A percentile compares a stretch with the other conserved stretches of the same genome.
Evolutionary conservation across 2,113 vertebrate species (phyloP).

Genomic region (Psophia crepitans): DNA sequence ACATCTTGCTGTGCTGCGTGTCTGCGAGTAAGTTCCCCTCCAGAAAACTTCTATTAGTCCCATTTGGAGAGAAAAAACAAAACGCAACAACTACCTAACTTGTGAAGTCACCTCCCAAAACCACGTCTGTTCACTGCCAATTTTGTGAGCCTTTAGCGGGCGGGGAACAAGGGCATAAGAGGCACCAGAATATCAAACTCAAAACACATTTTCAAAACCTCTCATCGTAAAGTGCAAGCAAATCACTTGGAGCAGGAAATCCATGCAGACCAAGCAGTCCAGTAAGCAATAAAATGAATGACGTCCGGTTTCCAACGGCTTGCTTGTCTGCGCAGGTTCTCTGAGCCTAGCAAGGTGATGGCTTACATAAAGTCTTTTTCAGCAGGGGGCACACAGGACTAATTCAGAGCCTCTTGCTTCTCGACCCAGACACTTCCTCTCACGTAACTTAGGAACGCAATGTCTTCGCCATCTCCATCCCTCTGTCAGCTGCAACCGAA

Average conservation of each 20-base stretch:
- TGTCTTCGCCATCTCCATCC: not conserved
- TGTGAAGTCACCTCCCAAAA: not conserved
- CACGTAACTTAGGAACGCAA: not conserved
- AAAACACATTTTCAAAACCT: not conserved
- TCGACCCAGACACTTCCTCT: not conserved
- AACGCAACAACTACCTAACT: not conserved
- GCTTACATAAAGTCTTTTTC: not conserved
- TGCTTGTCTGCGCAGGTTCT: not conserved
- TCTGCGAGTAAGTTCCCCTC: not conserved
- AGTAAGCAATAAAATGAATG: not conserved
- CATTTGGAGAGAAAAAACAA: not conserved
- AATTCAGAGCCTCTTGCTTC: not conserved
- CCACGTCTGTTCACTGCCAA: accelerated
- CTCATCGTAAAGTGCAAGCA: not conserved
- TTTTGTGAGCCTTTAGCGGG: not conserved
- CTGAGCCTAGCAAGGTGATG: not conserved
- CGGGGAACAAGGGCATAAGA: not conserved
- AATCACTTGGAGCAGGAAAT: not conserved
- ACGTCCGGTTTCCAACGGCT: accelerated
- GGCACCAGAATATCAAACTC: not conserved
- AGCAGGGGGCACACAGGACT: not conserved
- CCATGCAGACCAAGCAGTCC: not conserved
- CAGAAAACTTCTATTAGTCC: not conserved
- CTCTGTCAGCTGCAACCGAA: not conserved
- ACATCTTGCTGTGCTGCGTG: not conserved